phyloP scores from a whole-genome alignment of 2,888 invertebrate species.

The Cepaea hortensis region DNA sequence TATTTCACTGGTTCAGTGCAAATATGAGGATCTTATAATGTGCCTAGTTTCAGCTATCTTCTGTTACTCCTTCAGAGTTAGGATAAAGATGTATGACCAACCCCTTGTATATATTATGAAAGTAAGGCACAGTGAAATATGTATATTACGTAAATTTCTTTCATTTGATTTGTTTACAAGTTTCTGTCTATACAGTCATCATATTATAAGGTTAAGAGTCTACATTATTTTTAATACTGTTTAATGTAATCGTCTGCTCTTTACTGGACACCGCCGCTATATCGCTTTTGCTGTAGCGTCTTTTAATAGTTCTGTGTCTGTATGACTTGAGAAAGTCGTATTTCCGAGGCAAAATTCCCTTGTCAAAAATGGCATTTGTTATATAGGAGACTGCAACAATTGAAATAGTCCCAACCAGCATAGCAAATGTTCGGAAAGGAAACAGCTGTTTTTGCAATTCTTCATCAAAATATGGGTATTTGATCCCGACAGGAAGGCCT shows the following conservation, averaged over 20 bases:
- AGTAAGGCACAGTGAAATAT: no score
- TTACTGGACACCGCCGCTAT: conserved; percentile 57
- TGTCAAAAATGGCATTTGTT: conserved; percentile 53
- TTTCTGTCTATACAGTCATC: no score
- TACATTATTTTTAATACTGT: conserved; percentile 41
- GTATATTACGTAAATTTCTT: no score
- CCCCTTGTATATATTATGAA: no score
- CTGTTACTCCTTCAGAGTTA: no score
- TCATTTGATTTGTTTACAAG: no score
- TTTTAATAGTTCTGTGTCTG: conserved; percentile 28
- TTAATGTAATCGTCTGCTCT: conserved; percentile 58
- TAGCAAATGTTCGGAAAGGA: conserved; percentile 59
- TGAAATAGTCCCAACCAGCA: conserved; percentile 53
- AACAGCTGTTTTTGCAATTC: conserved; percentile 54
- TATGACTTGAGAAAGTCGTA: conserved; percentile 54
- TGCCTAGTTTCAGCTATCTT: no score
- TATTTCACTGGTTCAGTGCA: no score
- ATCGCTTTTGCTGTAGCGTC: conserved; percentile 53
- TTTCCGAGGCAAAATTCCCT: conserved; percentile 43
- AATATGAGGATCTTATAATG: no score
- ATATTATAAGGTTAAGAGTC: no score
- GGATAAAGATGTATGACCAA: no score
- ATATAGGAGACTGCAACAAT: conserved; percentile 55
- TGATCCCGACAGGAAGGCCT: conserved; percentile 75
- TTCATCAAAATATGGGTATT: conserved; percentile 56